Percentiles rank a stretch among this genome's conserved stretches.
Conservation (phyloP, 2,113 vertebrate species). For the Heloderma charlesbogerti region DNA sequence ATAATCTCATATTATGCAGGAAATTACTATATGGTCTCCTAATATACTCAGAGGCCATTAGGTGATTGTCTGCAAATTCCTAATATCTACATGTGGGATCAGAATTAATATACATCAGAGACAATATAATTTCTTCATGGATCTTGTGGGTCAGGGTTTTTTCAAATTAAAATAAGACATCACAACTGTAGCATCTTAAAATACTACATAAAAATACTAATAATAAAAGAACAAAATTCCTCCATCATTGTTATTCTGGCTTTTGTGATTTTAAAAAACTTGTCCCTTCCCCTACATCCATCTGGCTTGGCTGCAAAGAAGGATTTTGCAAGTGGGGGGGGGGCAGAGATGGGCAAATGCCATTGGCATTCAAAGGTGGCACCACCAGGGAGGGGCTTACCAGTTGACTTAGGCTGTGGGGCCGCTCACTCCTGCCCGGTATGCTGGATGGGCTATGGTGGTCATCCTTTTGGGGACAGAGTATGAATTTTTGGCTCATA, state of each 20-base stretch:
- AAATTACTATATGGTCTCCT: not conserved
- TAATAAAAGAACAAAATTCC: too few species aligned
- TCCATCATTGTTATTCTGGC: constrained; percentile 18
- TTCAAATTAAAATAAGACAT: constrained; percentile 15
- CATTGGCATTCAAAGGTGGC: too few species aligned
- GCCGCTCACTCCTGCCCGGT: too few species aligned
- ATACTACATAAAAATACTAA: not conserved
- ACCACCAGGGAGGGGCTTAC: too few species aligned
- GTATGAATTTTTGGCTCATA: too few species aligned
- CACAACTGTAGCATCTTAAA: constrained; percentile 20
- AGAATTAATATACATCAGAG: constrained; percentile 1
- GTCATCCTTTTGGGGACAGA: too few species aligned
- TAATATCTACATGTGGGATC: not conserved
- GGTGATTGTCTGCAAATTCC: not conserved
- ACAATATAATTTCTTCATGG: constrained; percentile 21
- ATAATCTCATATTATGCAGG: not conserved
- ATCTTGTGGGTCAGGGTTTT: constrained; percentile 6
- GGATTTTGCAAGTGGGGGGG: too few species aligned
- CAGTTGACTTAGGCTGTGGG: too few species aligned
- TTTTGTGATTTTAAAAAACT: constrained; percentile 21
- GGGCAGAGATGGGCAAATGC: too few species aligned
- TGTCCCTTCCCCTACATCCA: too few species aligned
- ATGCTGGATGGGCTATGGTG: too few species aligned
- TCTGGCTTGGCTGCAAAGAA: too few species aligned
- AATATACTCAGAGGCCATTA: not conserved